Base-by-base conservation (phyloP, 2,888 invertebrate species). In the Omphaloscelis lunosa region DNA sequence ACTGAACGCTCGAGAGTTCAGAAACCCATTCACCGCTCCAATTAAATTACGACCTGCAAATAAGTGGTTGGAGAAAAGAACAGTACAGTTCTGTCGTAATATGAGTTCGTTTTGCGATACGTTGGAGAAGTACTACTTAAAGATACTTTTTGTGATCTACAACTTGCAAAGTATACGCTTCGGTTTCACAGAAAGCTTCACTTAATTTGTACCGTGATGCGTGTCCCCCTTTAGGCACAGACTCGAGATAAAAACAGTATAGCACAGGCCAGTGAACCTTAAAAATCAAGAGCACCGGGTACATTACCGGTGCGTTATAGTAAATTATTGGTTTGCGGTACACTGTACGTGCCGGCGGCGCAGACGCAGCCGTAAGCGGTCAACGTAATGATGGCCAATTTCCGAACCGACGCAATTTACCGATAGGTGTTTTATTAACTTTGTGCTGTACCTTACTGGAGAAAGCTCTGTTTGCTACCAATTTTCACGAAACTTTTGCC, bases 321-420 rank as follows among this genome's bases (percentile, higher is more conserved):
- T 92, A 93, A 94, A 93, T 94, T 93, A 93, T 92, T 87, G 90
- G 91, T 89, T 92, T 91, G 93, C 91, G 90, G 91, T 91, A 90
- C 88, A 82, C 83, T 88, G 88, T 89, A 86, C 86, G 80, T 79
- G 90, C 91, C 87, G 88, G 79, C 76, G 85, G 88, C 87, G 90
- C 85, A 76, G 85, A 88, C 88, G 85, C 80, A 84, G 81, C 94
- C 92, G 90, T 94, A 93, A 93, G 90, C 90, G 92, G 90, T 84
- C 86, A 75, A 74, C 77, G 88, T 95, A 94, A 95, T 94, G 93
- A 93, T 91, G 92, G 91, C 89, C 92, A 94, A 93, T 94, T 94
- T 93, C 89, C 90, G 90, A 92, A 92, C 90, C 77, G 86, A 84
- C 88, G 89, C 89, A 91, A 89, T 88, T 89, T 76, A 85, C 79